Percentiles rank a stretch among this genome's conserved stretches.
Conservation (phyloP, 2,113 vertebrate species). For the Hiodon alosoides region DNA sequence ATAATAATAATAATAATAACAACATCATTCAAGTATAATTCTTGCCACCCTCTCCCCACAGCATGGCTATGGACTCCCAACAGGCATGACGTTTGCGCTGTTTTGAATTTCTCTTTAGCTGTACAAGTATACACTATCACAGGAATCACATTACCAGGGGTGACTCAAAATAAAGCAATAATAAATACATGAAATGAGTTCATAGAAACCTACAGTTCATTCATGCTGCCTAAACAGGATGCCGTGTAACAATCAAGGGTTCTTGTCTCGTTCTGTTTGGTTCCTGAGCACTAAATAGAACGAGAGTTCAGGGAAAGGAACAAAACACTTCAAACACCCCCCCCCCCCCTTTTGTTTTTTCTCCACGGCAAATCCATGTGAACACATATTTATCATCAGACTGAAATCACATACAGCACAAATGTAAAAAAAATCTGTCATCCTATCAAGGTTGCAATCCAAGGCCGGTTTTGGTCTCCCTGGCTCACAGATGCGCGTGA, state of each 20-base stretch:
- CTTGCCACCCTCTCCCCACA: too few relatives aligned
- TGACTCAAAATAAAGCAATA: constrained; percentile 59
- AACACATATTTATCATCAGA: constrained; percentile 62
- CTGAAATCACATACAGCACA: constrained; percentile 54
- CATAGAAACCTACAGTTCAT: constrained; percentile 55
- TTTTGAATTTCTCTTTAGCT: constrained; percentile 8
- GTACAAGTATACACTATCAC: constrained; percentile 42
- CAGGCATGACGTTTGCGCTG: background rate
- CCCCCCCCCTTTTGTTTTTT: constrained; percentile 21
- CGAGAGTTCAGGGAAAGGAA: background rate
- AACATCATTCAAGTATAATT: too few relatives aligned
- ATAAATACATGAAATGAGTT: constrained; percentile 56
- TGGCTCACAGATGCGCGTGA: constrained; percentile 30
- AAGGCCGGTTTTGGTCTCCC: constrained; percentile 44
- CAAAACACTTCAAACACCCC: constrained; percentile 40
- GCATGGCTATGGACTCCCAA: too few relatives aligned
- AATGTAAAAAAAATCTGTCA: constrained; percentile 32
- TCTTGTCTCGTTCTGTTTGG: constrained; percentile 59
- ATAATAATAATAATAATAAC: too few relatives aligned
- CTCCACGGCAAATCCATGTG: constrained; percentile 45
- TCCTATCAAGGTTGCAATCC: constrained; percentile 50
- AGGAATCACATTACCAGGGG: constrained; percentile 53
- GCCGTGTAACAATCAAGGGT: constrained; percentile 56
- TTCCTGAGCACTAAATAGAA: constrained; percentile 11
- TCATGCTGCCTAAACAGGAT: constrained; percentile 56